These are phyloP conservation scores for Scaptomyza tumidula DNA, from an alignment of 2,888 invertebrate genomes.

Conservation along the genomic window DNA sequence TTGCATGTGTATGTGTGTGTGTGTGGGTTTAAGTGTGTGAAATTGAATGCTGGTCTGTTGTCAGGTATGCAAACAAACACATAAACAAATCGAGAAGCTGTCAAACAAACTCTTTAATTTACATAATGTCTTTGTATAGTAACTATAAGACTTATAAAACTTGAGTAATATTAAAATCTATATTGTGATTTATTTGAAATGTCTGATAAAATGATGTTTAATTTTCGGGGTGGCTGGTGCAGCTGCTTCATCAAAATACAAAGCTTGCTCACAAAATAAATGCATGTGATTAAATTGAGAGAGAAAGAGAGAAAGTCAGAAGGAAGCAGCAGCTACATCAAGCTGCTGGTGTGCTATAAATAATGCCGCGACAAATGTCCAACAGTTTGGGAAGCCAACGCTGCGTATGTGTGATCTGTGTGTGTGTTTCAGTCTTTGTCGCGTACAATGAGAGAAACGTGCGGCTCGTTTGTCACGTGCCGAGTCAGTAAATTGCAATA, in stretches of 20 bases:
- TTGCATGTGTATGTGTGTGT: constrained; percentile 1
- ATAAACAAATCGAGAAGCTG: constrained; percentile 27
- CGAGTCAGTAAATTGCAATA: constrained; percentile 81
- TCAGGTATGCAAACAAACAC: constrained; percentile 1
- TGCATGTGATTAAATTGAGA: constrained; percentile 44
- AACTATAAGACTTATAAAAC: not conserved
- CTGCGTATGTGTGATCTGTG: constrained; percentile 55
- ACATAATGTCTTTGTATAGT: not conserved
- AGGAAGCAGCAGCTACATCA: constrained; percentile 21
- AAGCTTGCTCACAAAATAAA: constrained; percentile 42
- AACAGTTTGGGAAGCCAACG: constrained; percentile 23
- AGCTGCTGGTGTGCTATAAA: constrained; percentile 40
- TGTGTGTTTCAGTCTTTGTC: constrained; percentile 35
- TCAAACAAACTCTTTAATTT: constrained; percentile 13
- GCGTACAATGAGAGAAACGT: constrained; percentile 68
- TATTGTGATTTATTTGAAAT: constrained; percentile 50
- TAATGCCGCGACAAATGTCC: constrained; percentile 44
- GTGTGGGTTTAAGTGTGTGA: not conserved
- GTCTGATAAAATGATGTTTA: constrained; percentile 3
- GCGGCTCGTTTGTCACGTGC: constrained; percentile 80
- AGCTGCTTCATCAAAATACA: constrained; percentile 29
- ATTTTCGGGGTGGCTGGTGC: not conserved
- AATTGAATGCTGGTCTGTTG: constrained; percentile 5
- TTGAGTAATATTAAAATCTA: constrained; percentile 33
- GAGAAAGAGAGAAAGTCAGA: not conserved